Base-by-base conservation (phyloP, 2,888 invertebrate genomes). In the Lumbricus terrestris region DNA sequence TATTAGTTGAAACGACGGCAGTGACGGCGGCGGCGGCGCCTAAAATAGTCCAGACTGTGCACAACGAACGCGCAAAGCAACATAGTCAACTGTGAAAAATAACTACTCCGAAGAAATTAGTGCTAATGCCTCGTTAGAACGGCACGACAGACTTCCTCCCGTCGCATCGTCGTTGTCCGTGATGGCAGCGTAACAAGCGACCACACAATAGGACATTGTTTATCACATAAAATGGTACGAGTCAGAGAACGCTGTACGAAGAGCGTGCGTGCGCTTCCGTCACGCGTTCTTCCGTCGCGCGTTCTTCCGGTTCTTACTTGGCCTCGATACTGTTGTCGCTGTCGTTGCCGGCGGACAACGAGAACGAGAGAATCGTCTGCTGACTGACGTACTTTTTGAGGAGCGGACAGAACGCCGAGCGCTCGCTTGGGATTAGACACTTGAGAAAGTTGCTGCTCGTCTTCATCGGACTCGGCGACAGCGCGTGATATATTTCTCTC, bases 391-490 rank as follows among this genome's bases (percentile, higher is more conserved):
- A 90, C 82, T 83, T 90, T 83, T 90, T 90, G 23, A 90, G 83
- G 8, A 90, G 90, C 37, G 90, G 90, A 42, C 83, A 90, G 40
- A 90, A 90, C 34, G 90, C 90, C 29, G 90, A 90, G 33, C 90
- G 82, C 40, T 90, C 90, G 40, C 90, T 90, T 6, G 90, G 90
- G 35, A 90, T 90, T 83, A 82, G 90, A 90, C 90, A 90, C 38
- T 37, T 37, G 38, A 83, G 83, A 6, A 90, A 29, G 29, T 82
- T 82, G 34, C n/a, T 82, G 34, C n/a, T 40, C n/a, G 90, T 82
- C 83, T 90, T 83, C 82, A 90, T 33, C 18, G 90, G 90, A 47
- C 90, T 90, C 16, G 83, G 37, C 38, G 83, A 29, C 37, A 89
- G 42, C 29, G 20, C 69, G 23, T 37, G 85, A 37, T 37, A 85